These are phyloP conservation scores for Eupithecia abbreviata DNA, from an alignment of 2,888 invertebrate species.

Conservation along the genomic window DNA sequence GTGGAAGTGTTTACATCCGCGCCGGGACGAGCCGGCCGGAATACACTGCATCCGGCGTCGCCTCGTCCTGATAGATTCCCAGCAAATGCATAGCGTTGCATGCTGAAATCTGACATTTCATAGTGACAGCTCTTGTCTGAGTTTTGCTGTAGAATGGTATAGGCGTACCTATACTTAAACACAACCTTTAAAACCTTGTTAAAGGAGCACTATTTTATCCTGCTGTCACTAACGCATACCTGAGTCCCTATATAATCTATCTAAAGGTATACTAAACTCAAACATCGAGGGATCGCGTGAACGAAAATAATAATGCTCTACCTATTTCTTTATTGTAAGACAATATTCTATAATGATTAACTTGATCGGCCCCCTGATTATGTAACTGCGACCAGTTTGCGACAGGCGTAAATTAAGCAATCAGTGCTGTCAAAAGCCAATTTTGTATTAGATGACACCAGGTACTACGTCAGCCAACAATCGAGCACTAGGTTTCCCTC, in stretches of 20 bases:
- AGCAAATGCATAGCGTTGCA: conserved; percentile 9
- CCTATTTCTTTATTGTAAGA: background rate
- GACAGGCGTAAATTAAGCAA: too few relatives aligned
- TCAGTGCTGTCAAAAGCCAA: too few relatives aligned
- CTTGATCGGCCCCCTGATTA: too few relatives aligned
- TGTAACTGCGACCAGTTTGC: too few relatives aligned
- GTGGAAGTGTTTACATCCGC: conserved; percentile 79
- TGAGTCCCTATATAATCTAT: too few relatives aligned
- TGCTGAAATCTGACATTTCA: conserved; percentile 12
- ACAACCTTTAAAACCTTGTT: too few relatives aligned
- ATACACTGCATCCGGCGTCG: conserved; percentile 55
- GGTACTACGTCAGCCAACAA: too few relatives aligned
- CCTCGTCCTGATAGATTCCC: conserved; percentile 32
- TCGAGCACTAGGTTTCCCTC: too few relatives aligned
- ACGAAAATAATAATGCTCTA: background rate
- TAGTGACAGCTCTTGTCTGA: background rate
- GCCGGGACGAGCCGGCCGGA: conserved; percentile 51
- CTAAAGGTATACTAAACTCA: background rate
- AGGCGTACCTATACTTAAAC: background rate
- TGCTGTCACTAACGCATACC: too few relatives aligned
- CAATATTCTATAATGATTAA: background rate
- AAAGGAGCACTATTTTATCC: too few relatives aligned
- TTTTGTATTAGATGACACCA: too few relatives aligned
- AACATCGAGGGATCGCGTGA: background rate
- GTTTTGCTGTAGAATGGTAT: background rate